These are phyloP conservation scores for Montipora foliosa DNA, from an alignment of 64 coral and sea anemone species.

Conservation along the genomic window DNA sequence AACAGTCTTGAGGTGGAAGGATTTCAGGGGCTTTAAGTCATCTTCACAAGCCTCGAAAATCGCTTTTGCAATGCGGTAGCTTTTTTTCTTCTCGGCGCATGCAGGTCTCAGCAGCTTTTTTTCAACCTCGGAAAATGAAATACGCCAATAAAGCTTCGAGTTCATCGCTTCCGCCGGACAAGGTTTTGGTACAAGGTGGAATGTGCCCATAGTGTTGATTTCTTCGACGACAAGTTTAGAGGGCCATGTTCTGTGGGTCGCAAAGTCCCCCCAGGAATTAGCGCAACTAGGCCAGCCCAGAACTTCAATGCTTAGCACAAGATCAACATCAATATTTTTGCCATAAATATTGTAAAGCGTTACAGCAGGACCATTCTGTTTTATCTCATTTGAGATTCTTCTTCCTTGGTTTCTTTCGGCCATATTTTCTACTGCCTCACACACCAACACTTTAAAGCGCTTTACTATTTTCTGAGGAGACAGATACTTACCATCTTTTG, in stretches of 20 bases:
- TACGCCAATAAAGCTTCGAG: slow-evolving; percentile 23
- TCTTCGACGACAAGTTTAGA: neutral
- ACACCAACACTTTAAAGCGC: slow-evolving; percentile 18
- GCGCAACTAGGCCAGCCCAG: slow-evolving; percentile 45
- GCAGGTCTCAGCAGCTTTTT: slow-evolving; percentile 26
- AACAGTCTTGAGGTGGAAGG: slow-evolving; percentile 58
- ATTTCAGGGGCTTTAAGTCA: slow-evolving; percentile 33
- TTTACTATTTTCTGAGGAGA: slow-evolving; percentile 47
- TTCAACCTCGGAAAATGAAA: slow-evolving; percentile 76
- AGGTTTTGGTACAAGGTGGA: slow-evolving; percentile 56
- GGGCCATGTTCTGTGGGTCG: slow-evolving; percentile 41
- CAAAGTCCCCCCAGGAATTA: slow-evolving; percentile 16
- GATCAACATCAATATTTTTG: slow-evolving; percentile 43
- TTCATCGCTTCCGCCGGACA: neutral
- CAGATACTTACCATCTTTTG: slow-evolving; percentile 51
- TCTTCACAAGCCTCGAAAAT: slow-evolving; percentile 42
- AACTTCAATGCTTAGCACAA: slow-evolving; percentile 56
- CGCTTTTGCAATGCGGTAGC: slow-evolving; percentile 52
- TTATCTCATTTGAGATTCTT: neutral
- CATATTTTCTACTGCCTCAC: neutral
- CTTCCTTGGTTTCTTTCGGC: neutral
- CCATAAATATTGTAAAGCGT: slow-evolving; percentile 42
- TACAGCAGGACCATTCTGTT: slow-evolving; percentile 51
- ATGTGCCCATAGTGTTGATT: slow-evolving; percentile 25
- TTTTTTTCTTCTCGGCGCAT: neutral